Evolutionary conservation across 2,797 vertebrate species (phyloP).

Genomic region (Acanthopagrus latus): DNA sequence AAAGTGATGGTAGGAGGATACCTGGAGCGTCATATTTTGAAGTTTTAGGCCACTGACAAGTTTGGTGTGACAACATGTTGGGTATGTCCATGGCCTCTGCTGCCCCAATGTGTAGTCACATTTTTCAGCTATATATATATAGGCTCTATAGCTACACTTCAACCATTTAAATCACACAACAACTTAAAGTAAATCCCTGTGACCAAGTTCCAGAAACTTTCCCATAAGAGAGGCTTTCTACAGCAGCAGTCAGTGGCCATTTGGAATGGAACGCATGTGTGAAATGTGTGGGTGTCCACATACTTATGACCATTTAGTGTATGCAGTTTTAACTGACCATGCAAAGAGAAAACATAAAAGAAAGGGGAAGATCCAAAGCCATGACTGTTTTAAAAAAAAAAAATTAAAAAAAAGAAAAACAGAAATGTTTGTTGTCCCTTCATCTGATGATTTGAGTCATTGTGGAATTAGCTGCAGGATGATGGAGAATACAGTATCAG

Average conservation of each 20-base stretch:
- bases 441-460: neutral
- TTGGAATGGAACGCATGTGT: neutral
- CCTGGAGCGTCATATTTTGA: too few species aligned
- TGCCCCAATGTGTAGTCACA: too few species aligned
- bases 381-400: neutral
- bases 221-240: neutral
- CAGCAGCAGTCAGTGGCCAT: neutral
- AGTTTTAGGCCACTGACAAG: too few species aligned
- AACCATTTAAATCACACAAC: too few species aligned
- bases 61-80: too few species aligned
- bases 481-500: conserved; percentile 7
- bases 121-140: too few species aligned
- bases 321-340: conserved; percentile 1
- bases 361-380: conserved; percentile 6
- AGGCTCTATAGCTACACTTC: too few species aligned
- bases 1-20: too few species aligned
- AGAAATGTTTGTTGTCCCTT: neutral
- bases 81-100: too few species aligned
- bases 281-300: conserved; percentile 23
- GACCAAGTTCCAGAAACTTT: too few species aligned
- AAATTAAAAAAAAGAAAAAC: neutral
- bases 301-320: conserved; percentile 16
- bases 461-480: conserved; percentile 12
- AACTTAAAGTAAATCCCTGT: too few species aligned
- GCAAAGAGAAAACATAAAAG: conserved; percentile 5